Percentiles rank a stretch among this genome's conserved stretches.
These are phyloP conservation scores for Lasioglossum leucozonium DNA, from an alignment of 2,888 invertebrate species.

Conservation along the genomic window DNA sequence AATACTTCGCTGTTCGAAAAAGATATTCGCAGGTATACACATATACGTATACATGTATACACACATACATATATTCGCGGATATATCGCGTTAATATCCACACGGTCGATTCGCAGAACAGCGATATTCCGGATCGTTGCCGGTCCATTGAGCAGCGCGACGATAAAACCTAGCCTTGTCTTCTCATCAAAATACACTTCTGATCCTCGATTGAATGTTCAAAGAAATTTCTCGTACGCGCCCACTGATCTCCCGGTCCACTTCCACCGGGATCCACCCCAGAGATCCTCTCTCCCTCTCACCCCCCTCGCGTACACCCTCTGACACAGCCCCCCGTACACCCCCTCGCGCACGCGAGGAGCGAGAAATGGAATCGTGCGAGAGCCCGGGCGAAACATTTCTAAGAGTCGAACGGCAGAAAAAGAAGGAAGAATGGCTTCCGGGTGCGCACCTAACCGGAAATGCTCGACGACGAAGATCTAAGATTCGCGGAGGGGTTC, in stretches of 20 bases:
- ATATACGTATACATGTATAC: no score
- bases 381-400: slow-evolving; percentile 51
- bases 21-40: not conserved
- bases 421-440: slow-evolving; percentile 66
- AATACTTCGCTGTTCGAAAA: not conserved
- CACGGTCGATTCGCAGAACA: slow-evolving; percentile 2
- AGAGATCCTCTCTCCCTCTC: not conserved
- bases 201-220: slow-evolving; percentile 58
- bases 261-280: slow-evolving; percentile 22
- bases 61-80: not conserved
- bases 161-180: slow-evolving; percentile 50
- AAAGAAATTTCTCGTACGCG: slow-evolving; percentile 52
- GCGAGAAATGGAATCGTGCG: slow-evolving; percentile 52
- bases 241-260: slow-evolving; percentile 32
- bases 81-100: slow-evolving; percentile 26
- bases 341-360: slow-evolving; percentile 2
- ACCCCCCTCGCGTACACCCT: not conserved
- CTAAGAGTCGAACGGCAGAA: slow-evolving; percentile 54
- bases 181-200: slow-evolving; percentile 64
- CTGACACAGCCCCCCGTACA: not conserved
- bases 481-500: slow-evolving; percentile 80
- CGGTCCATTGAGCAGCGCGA: not conserved
- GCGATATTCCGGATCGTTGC: slow-evolving; percentile 13
- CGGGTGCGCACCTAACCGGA: slow-evolving; percentile 75
- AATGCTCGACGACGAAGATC: slow-evolving; percentile 75